Evolutionary conservation across 2,888 invertebrate species (phyloP).

Genomic region (Aporophyla nigra): DNA sequence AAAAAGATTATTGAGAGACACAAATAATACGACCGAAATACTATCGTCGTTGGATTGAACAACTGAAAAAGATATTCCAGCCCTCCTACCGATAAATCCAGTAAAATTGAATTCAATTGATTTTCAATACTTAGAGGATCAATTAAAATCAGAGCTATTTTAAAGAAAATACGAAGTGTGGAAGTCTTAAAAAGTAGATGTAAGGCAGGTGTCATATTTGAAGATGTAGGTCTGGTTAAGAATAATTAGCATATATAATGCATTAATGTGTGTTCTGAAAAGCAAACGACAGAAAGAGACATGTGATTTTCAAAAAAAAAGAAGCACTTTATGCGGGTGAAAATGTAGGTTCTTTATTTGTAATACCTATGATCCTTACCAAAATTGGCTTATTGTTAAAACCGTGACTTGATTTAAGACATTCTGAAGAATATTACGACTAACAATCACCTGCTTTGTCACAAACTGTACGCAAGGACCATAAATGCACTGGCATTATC

Average conservation of each 20-base stretch:
- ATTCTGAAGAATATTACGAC: constrained; percentile 5
- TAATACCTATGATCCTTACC: not conserved
- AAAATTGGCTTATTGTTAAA: constrained; percentile 11
- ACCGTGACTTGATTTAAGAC: constrained; percentile 11
- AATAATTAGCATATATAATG: not conserved
- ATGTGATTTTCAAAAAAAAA: constrained; percentile 5
- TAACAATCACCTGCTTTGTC: constrained; percentile 15
- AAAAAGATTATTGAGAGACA: constrained; percentile 2
- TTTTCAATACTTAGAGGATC: not conserved
- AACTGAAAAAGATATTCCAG: constrained; percentile 5
- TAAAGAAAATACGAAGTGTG: not conserved
- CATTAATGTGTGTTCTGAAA: not conserved
- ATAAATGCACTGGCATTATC: constrained; percentile 30
- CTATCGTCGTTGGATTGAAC: not conserved
- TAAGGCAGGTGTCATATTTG: not conserved
- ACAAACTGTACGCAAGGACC: constrained; percentile 16
- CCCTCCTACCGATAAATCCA: not conserved
- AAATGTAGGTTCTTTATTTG: not conserved
- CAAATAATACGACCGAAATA: not conserved
- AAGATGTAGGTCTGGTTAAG: not conserved
- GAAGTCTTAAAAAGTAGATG: not conserved
- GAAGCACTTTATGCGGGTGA: not conserved
- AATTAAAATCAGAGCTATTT: not conserved
- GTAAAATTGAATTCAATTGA: not conserved
- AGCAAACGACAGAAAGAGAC: not conserved